Evolutionary conservation across 2,113 vertebrate species (phyloP), one percentile per base, ranked within the genome.

Genomic region (Rhinogobius similis): DNA sequence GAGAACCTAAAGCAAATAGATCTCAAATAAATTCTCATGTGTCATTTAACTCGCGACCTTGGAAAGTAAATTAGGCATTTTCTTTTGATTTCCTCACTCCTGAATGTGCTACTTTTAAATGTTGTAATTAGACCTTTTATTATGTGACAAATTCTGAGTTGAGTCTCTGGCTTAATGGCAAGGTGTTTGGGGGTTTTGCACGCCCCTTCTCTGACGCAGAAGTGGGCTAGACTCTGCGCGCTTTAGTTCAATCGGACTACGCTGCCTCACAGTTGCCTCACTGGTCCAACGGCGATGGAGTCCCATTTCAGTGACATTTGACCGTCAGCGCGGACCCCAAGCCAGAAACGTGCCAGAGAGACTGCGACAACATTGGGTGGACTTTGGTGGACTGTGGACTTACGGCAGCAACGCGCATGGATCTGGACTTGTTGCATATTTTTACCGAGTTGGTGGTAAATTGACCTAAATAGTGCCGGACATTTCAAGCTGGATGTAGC

Each of bases 381-480:
- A 24, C 56, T 69, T 32, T 66, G 80, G 72, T 56, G 76, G 59
- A 87, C 73, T 82, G 70, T 1, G 76, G 73, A 50, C 62, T 68
- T 76, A 87, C 77, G 81, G 79, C 76, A 80, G 75, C 75, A 70
- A 67, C 64, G 76, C 63, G 78, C 58, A 68, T 85, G 91, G 86
- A 88, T 86, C 86, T 82, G 72, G 14, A 76, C 77, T 27, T 80
- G 75, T 53, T 80, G 79, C 74, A 67, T 78, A 87, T 72, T 64
- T 65, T 67, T 72, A 68, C 75, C 76, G 83, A 26, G 59, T 76
- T 86, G 87, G 81, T 69, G 76, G 75, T 73, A 70, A 84, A 87
- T 78, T 89, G 84, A 91, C 85, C 74, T 77, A 83, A 71, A 79
- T 78, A 84, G 78, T 75, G 29, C 77, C 70, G 71, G 67, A 66